Percentiles rank a stretch among this genome's conserved stretches.
These are phyloP conservation scores for Drosophila littoralis DNA, from an alignment of 1,140 invertebrate genomes.

Conservation along the genomic window DNA sequence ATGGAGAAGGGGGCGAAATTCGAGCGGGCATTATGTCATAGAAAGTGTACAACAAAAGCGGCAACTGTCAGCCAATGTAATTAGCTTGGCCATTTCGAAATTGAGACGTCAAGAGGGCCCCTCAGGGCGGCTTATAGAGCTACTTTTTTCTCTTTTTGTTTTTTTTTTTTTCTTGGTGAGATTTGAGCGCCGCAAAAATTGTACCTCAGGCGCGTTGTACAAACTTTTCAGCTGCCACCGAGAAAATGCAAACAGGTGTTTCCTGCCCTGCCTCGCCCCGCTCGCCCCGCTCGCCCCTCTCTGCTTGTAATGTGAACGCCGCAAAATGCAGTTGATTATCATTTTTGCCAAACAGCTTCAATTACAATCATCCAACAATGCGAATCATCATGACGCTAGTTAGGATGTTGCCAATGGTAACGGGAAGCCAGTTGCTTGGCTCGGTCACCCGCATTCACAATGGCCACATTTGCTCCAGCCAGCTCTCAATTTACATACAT, in stretches of 20 bases:
- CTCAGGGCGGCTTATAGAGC: constrained; percentile 22
- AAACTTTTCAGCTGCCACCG: background rate
- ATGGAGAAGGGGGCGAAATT: constrained; percentile 44
- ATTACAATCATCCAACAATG: constrained; percentile 22
- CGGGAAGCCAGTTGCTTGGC: constrained; percentile 15
- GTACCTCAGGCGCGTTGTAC: constrained; percentile 13
- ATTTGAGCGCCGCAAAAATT: constrained; percentile 48
- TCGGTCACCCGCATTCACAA: constrained; percentile 9
- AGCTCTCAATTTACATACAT: constrained; percentile 8
- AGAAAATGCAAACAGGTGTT: constrained; percentile 23
- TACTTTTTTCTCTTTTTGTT: constrained; percentile 17
- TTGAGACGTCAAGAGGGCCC: constrained; percentile 64
- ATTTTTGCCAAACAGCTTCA: constrained; percentile 14
- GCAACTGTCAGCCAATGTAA: constrained; percentile 57
- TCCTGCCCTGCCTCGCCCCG: too few relatives aligned
- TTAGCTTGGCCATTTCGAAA: constrained; percentile 75
- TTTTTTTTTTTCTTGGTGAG: constrained; percentile 17
- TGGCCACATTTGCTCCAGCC: constrained; percentile 5
- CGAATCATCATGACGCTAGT: constrained; percentile 4
- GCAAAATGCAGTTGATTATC: constrained; percentile 2
- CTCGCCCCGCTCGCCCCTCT: background rate
- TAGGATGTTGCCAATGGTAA: constrained; percentile 15
- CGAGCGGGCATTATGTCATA: constrained; percentile 65
- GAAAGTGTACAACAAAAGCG: constrained; percentile 27
- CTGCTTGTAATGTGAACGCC: background rate